Evolutionary conservation across 2,888 invertebrate genomes (phyloP), one percentile per base, ranked within the genome.

Genomic region (Gastracanthus pulcherrimus): DNA sequence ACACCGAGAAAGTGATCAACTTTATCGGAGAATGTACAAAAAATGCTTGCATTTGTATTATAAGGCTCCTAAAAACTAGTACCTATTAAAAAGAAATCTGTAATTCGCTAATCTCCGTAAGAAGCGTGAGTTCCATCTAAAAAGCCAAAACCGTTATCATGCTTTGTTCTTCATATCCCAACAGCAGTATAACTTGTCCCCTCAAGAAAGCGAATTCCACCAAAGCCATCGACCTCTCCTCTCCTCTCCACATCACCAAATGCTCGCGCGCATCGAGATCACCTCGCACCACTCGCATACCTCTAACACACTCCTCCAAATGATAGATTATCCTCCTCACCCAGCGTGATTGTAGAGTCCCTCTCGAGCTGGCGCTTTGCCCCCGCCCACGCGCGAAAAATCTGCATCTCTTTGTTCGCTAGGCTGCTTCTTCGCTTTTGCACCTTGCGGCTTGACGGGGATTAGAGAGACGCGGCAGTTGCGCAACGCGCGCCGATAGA

Each of bases 361-460:
- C 16, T 51, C 51, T 19, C 6, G 23, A 34, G 70, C 13, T 34
- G 48, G 26, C 34, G 11, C 51, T 51, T n/a, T n/a, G n/a, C n/a
- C n/a, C n/a, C n/a, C n/a, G n/a, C n/a, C n/a, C n/a, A n/a, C n/a
- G n/a, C n/a, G n/a, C 11, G 19, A 48, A 70, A 67, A 67, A 70
- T 70, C 51, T 70, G 70, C 51, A 55, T 70, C 70, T 70, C 70
- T 70, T 70, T 70, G 70, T 70, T 36, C 23, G 29, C n/a, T n/a
- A n/a, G n/a, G n/a, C n/a, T 19, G 19, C 19, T 19, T 64, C 64
- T 38, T 29, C 29, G 38, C 16, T 16, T 45, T 11, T 38, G 41
- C 26, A 29, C 34, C 19, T 36, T 34, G 38, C 36, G 38, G 19
- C 7, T n/a, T 2, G 7, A 9, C 19, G 19, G 3, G 23, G 51